Conservation (phyloP, 2,113 vertebrate genomes). For the Equus przewalskii region DNA sequence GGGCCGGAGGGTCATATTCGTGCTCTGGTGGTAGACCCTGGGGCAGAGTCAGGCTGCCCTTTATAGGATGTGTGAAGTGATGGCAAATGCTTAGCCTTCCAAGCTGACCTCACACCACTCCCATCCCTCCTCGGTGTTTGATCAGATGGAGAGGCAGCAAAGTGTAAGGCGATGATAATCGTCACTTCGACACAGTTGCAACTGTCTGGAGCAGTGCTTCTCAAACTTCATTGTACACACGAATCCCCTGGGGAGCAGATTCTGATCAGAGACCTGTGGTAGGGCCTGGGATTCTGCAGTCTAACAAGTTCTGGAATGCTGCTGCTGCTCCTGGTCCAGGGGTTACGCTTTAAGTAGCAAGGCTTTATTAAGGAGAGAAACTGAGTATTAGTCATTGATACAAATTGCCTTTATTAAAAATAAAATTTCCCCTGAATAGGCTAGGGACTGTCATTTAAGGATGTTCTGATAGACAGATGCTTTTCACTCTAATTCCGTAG, state of each 20-base stretch:
- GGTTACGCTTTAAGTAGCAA: not conserved
- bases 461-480: not conserved
- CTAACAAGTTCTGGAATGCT: not conserved
- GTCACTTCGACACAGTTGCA: not conserved
- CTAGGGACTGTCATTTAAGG: not conserved
- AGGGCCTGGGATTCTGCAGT: not conserved
- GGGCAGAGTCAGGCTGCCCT: not conserved
- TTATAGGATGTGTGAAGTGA: not conserved
- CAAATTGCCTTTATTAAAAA: constrained; percentile 31
- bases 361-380: not conserved
- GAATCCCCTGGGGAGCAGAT: not conserved
- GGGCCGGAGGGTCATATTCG: not conserved
- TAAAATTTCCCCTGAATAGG: not conserved
- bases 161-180: not conserved
- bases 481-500: constrained; percentile 26
- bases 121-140: not conserved
- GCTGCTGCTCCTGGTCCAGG: not conserved
- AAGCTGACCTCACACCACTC: not conserved
- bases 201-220: not conserved
- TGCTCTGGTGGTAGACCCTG: not conserved
- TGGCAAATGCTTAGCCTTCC: not conserved
- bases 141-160: not conserved
- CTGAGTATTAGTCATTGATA: not conserved
- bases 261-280: too few relatives aligned
- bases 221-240: not conserved